Base-by-base conservation (phyloP, 2,113 vertebrate genomes). In the Ondatra zibethicus region DNA sequence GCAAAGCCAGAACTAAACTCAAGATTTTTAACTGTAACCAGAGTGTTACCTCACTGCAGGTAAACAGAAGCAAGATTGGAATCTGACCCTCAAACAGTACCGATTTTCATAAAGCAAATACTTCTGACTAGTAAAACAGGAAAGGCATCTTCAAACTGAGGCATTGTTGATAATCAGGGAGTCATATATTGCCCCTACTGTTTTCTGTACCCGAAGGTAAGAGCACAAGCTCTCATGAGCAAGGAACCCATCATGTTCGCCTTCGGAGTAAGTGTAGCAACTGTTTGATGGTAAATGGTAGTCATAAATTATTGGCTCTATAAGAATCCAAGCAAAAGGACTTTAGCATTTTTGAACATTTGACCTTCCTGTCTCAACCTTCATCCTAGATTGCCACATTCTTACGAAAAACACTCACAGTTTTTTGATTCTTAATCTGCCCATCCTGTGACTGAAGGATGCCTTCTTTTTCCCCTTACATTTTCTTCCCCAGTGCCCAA, bases 41-140 rank as follows among this genome's bases (percentile, higher is more conserved):
- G 33, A 27, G 70, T 58, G 92, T 93, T 76, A 63, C 27, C 39
- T 88, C 85, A 33, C 12, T 77, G 9, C 1, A 50, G 3, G 6
- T 47, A 81, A 82, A 55, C 12, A 89, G 50, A 92, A 45, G 21
- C 72, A 61, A 61, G 50, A n/a, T 50, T 88, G 23, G 50, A 94
- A 76, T 70, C 50, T 70, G 77, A 88, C 17, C n/a, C 33, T 29
- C 14, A 93, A 16, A 52, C 7, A 73, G 10, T 89, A 8, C 45
- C 72, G 58, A 9, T 76, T 94, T 95, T 84, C 39, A 75, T 63
- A 88, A 82, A 82, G 36, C 52, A 78, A 95, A 68, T 45, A 47
- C 78, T 95, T 90, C 21, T 92, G 7, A 17, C 81, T 91, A 84
- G 19, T 52, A 77, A 70, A 91, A 42, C 21, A 70, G 88, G 36